Conservation (phyloP, 2,797 vertebrate genomes). For the Psittacula derbiana region DNA sequence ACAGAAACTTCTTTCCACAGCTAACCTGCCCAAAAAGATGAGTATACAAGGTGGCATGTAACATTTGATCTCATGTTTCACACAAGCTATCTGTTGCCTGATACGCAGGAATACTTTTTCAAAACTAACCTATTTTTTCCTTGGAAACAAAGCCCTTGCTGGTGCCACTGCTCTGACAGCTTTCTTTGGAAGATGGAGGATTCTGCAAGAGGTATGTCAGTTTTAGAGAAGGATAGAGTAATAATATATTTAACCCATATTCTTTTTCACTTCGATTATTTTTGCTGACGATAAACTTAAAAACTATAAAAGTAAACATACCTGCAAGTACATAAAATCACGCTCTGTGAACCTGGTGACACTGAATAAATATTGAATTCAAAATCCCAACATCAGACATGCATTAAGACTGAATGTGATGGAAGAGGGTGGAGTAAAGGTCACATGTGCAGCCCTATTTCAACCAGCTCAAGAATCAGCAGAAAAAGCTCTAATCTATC, state of each 20-base stretch:
- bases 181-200: background rate
- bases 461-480: background rate
- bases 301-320: background rate
- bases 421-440: background rate
- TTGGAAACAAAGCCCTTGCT: background rate
- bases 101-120: background rate
- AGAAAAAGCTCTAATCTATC: background rate
- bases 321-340: background rate
- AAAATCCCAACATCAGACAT: background rate
- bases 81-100: background rate
- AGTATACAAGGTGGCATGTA: background rate
- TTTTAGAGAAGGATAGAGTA: background rate
- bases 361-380: background rate
- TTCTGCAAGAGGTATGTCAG: background rate
- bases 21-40: background rate
- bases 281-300: background rate
- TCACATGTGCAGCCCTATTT: background rate
- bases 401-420: background rate
- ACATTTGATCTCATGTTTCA: background rate
- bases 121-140: background rate
- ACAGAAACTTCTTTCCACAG: background rate
- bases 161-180: background rate
- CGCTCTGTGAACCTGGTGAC: background rate
- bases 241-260: background rate
- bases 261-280: background rate